A percentile compares a stretch with the other conserved stretches of the same genome.
Evolutionary conservation across 2,888 invertebrate species (phyloP).

Genomic region (Hypercompe scribonia): DNA sequence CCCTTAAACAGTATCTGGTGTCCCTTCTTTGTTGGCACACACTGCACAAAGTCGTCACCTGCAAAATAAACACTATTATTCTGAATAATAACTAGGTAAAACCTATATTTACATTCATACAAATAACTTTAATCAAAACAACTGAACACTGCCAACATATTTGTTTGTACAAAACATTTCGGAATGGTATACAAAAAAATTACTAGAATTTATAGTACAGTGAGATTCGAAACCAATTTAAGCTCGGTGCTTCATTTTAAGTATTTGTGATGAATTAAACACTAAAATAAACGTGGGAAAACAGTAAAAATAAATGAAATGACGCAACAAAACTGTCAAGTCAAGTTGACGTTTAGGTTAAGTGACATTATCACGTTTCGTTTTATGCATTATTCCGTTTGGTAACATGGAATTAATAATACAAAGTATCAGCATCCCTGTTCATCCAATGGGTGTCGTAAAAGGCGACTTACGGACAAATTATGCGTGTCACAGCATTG

Average conservation of each 20-base stretch:
- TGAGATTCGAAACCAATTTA: slow-evolving; percentile 1
- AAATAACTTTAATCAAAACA: slow-evolving; percentile 44
- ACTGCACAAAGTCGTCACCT: slow-evolving; percentile 81
- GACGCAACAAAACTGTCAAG: slow-evolving; percentile 65
- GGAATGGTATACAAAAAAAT: background rate
- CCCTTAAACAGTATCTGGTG: slow-evolving; percentile 81
- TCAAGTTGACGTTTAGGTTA: slow-evolving; percentile 35
- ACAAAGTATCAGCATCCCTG: too few relatives aligned
- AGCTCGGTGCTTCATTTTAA: background rate
- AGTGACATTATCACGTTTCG: slow-evolving; percentile 33
- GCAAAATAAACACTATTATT: slow-evolving; percentile 59
- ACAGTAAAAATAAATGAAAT: slow-evolving; percentile 60
- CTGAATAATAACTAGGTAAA: slow-evolving; percentile 20
- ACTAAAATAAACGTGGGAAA: slow-evolving; percentile 63
- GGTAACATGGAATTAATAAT: too few relatives aligned
- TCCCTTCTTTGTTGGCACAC: slow-evolving; percentile 81
- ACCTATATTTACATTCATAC: slow-evolving; percentile 42
- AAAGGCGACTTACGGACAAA: too few relatives aligned
- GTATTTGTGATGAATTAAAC: slow-evolving; percentile 18
- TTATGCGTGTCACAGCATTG: too few relatives aligned
- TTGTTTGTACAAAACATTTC: slow-evolving; percentile 17
- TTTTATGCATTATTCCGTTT: slow-evolving; percentile 24
- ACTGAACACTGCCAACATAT: slow-evolving; percentile 35
- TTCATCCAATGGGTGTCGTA: too few relatives aligned
- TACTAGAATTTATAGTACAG: background rate